These are phyloP conservation scores for Resseliella maxima DNA, from an alignment of 2,888 invertebrate species.

Conservation along the genomic window DNA sequence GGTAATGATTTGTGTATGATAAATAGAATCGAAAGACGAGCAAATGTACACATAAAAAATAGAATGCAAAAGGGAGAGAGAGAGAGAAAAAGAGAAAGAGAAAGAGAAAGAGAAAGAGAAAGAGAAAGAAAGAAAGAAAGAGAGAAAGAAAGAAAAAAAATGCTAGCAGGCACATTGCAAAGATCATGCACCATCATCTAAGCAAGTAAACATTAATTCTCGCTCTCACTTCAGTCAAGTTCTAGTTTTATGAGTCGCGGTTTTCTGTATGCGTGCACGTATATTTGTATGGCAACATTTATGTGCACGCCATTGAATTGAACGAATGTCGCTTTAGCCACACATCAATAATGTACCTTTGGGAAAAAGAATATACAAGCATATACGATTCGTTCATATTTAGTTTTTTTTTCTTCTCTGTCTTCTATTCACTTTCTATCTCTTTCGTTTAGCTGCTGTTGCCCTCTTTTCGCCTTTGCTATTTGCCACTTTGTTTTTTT, in stretches of 20 bases:
- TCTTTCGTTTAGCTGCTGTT: neutral
- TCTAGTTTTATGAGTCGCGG: neutral
- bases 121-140: too few relatives aligned
- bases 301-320: constrained; percentile 21
- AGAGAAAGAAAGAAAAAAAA: too few relatives aligned
- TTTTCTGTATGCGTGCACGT: neutral
- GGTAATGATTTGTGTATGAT: too few relatives aligned
- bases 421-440: neutral
- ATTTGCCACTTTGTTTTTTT: neutral
- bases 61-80: neutral
- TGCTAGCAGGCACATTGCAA: too few relatives aligned
- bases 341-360: constrained; percentile 41
- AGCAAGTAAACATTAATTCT: neutral
- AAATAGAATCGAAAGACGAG: neutral
- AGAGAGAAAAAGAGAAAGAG: too few relatives aligned
- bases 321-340: constrained; percentile 6
- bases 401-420: neutral
- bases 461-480: too few relatives aligned
- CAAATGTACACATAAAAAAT: neutral
- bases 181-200: neutral
- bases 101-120: too few relatives aligned
- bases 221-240: neutral
- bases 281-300: too few relatives aligned
- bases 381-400: neutral
- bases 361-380: neutral